Conservation (phyloP, 2,888 invertebrate species). For the Pollenia griseotomentosa region DNA sequence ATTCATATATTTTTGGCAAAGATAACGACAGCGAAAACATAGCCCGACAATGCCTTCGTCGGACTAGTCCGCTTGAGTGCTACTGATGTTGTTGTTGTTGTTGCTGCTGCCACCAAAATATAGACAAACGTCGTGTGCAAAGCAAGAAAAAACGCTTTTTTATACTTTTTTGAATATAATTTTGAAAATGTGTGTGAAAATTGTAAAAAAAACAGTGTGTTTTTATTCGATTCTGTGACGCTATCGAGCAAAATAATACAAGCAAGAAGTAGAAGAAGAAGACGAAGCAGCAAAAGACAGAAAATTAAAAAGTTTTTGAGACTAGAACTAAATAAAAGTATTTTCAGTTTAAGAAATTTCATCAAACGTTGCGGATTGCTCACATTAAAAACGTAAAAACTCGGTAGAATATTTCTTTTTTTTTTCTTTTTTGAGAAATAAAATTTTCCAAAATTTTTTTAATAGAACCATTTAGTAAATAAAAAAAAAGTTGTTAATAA, state of each 20-base stretch:
- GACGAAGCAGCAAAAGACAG: conserved; percentile 55
- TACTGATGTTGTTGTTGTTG: conserved; percentile 20
- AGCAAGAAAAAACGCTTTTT: conserved; percentile 55
- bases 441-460: conserved; percentile 25
- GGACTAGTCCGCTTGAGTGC: neutral
- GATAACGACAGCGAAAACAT: conserved; percentile 76
- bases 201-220: conserved; percentile 51
- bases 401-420: conserved; percentile 16
- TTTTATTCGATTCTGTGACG: conserved; percentile 47
- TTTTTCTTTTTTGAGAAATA: neutral
- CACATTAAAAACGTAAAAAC: conserved; percentile 75
- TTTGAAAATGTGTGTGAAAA: conserved; percentile 72
- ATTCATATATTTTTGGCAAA: conserved; percentile 81
- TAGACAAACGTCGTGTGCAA: conserved; percentile 73
- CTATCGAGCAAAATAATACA: conserved; percentile 72
- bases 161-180: conserved; percentile 47
- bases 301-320: conserved; percentile 75
- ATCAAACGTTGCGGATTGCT: conserved; percentile 79
- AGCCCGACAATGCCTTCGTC: conserved; percentile 74
- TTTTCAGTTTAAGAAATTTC: conserved; percentile 83
- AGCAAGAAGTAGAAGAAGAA: conserved; percentile 74
- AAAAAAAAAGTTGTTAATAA: conserved; percentile 16
- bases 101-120: conserved; percentile 67
- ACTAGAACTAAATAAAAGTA: conserved; percentile 82
- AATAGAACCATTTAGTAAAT: neutral